Conservation (phyloP, 2,888 invertebrate genomes). For the Cosmopolites sordidus region DNA sequence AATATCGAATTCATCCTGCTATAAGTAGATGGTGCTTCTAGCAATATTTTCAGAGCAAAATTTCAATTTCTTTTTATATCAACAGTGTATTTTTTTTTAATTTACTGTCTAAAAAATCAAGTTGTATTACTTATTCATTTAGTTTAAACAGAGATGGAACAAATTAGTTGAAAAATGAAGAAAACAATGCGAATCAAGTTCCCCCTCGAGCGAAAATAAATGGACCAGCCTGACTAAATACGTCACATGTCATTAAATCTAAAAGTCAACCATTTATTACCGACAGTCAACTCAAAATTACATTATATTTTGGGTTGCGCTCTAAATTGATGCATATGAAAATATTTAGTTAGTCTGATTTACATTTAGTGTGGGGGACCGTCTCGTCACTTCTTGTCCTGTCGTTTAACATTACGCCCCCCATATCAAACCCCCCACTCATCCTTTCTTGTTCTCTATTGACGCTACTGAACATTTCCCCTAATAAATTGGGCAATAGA, state of each 20-base stretch:
- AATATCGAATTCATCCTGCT: too few species aligned
- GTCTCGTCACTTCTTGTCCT: constrained; percentile 24
- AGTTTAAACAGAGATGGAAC: constrained; percentile 39
- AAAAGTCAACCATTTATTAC: constrained; percentile 30
- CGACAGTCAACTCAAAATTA: constrained; percentile 27
- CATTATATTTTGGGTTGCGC: constrained; percentile 28
- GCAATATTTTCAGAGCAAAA: too few species aligned
- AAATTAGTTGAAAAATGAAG: not conserved
- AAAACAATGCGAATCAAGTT: constrained; percentile 3
- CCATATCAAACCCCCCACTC: too few species aligned
- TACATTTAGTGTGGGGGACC: constrained; percentile 25
- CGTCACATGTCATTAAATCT: constrained; percentile 30
- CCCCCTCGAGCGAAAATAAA: constrained; percentile 22
- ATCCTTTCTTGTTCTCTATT: constrained; percentile 8
- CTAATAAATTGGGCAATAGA: constrained; percentile 42
- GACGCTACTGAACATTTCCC: constrained; percentile 31
- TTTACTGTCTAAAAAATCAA: too few species aligned
- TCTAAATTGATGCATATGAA: constrained; percentile 29
- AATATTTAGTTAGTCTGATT: constrained; percentile 31
- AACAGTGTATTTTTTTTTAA: too few species aligned
- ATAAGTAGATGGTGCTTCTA: too few species aligned
- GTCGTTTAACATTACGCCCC: constrained; percentile 24
- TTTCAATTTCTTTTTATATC: too few species aligned
- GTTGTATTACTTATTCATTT: too few species aligned
- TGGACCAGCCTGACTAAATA: constrained; percentile 27